Evolutionary conservation across 2,797 vertebrate genomes (phyloP).

Genomic region (Synanceia verrucosa): DNA sequence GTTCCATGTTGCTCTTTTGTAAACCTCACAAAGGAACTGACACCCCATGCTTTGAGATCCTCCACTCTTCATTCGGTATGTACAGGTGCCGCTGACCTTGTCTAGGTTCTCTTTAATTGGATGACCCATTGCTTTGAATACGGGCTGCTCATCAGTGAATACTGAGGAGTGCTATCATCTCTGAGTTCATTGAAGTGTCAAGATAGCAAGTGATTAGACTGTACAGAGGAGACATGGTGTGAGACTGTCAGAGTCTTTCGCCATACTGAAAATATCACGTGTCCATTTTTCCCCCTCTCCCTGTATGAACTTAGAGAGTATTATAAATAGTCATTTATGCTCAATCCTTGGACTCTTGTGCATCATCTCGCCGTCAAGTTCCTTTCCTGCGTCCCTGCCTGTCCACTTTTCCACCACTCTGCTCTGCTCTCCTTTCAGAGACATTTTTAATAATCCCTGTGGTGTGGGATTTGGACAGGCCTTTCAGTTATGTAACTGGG

Average conservation of each 20-base stretch:
- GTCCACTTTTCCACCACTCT: slow-evolving; percentile 33
- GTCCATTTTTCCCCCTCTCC: slow-evolving; percentile 2
- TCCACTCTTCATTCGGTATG: slow-evolving; percentile 66
- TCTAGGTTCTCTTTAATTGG: slow-evolving; percentile 70
- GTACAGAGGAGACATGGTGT: slow-evolving; percentile 34
- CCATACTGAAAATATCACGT: slow-evolving; percentile 7
- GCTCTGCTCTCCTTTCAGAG: slow-evolving; percentile 34
- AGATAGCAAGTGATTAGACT: slow-evolving; percentile 65
- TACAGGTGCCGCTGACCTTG: slow-evolving; percentile 74
- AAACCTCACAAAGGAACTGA: slow-evolving; percentile 70
- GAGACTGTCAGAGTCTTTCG: slow-evolving; percentile 31
- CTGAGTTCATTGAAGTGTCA: slow-evolving; percentile 70
- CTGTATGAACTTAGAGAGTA: neutral
- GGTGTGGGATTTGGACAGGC: slow-evolving; percentile 46
- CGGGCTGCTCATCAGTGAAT: slow-evolving; percentile 58
- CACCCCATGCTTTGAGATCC: slow-evolving; percentile 51
- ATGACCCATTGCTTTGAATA: slow-evolving; percentile 69
- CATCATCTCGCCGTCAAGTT: neutral
- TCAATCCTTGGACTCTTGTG: slow-evolving; percentile 6
- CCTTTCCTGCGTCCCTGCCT: neutral
- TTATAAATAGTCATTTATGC: neutral
- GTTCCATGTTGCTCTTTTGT: slow-evolving; percentile 76
- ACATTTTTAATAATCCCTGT: slow-evolving; percentile 46
- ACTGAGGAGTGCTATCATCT: slow-evolving; percentile 48
- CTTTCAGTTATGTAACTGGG: slow-evolving; percentile 48